A percentile compares a stretch with the other conserved stretches of the same genome.
These are phyloP conservation scores for Cantharis rufa DNA, from an alignment of 2,888 invertebrate genomes.

Conservation along the genomic window DNA sequence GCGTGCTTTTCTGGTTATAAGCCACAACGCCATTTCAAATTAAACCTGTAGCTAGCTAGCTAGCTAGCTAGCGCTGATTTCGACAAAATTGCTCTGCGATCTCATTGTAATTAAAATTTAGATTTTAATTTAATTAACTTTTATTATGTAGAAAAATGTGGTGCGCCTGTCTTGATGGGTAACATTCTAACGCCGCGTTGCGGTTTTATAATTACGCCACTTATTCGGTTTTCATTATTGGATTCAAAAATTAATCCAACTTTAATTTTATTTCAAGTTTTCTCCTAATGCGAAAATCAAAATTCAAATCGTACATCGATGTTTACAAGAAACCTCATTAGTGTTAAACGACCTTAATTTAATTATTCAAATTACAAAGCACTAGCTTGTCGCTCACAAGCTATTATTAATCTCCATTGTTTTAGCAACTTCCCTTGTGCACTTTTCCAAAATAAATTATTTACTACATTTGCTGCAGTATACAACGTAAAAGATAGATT, in stretches of 20 bases:
- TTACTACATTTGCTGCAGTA: neutral
- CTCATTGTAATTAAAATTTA: neutral
- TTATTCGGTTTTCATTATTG: neutral
- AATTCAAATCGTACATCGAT: neutral
- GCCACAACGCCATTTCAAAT: neutral
- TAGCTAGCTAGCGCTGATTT: neutral
- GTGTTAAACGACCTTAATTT: neutral
- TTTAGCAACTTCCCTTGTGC: neutral
- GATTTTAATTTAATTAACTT: neutral
- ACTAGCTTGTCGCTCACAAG: neutral
- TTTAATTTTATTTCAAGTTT: neutral
- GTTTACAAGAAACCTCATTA: neutral
- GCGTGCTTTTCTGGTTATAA: neutral
- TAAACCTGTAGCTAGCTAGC: neutral
- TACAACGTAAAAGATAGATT: neutral
- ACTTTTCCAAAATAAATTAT: neutral
- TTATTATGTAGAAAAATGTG: neutral
- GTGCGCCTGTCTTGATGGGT: neutral
- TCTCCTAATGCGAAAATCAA: neutral
- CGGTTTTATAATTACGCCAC: neutral
- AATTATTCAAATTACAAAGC: neutral
- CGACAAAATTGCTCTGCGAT: neutral
- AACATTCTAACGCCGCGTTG: neutral
- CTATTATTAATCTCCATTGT: neutral
- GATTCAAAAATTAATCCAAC: neutral